Evolutionary conservation across 2,113 vertebrate species (phyloP), one percentile per base, ranked within the genome.

Genomic region (Paracanthobrama guichenoti): DNA sequence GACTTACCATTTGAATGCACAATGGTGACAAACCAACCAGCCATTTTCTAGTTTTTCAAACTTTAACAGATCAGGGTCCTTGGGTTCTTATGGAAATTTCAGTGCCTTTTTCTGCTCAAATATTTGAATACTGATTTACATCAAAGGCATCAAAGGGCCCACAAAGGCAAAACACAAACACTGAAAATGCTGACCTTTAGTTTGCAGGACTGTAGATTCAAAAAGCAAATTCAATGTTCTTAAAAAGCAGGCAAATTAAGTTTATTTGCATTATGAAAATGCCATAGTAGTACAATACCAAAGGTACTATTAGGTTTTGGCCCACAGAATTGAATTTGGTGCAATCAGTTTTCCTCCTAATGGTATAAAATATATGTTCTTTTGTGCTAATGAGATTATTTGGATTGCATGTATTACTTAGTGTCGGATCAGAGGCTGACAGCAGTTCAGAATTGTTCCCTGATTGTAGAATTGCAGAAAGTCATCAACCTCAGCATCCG

Each of bases 51-150:
- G 20, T 20, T 55, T 84, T 88, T 84, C n/a, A 14, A 46, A 1
- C 39, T 46, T 46, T 50, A 53, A 48, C 46, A 75, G 48, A 31
- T 24, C 79, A 60, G 1, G 89, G 90, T 89, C 71, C 73, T 88
- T 57, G 85, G 85, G 90, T 90, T 89, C 84, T 81, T 87, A 93
- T 93, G 93, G 77, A 94, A 94, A 94, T 94, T 72, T 80, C 90
- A 91, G 93, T 93, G 92, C 91, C 91, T 94, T 88, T 87, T 83
- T 78, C 83, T 84, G 77, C 79, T 67, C 78, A 81, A 87, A 86
- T 69, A 88, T 94, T 94, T 95, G 91, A 93, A 94, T 94, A 84
- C 81, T 50, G 67, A 89, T 95, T 94, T 94, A 91, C 92, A 91
- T 91, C 5, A n/a, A 31, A 6, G 26, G 73, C 48, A 75, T 75